Conservation (phyloP, 2,797 vertebrate genomes). For the Australoheros facetus region DNA sequence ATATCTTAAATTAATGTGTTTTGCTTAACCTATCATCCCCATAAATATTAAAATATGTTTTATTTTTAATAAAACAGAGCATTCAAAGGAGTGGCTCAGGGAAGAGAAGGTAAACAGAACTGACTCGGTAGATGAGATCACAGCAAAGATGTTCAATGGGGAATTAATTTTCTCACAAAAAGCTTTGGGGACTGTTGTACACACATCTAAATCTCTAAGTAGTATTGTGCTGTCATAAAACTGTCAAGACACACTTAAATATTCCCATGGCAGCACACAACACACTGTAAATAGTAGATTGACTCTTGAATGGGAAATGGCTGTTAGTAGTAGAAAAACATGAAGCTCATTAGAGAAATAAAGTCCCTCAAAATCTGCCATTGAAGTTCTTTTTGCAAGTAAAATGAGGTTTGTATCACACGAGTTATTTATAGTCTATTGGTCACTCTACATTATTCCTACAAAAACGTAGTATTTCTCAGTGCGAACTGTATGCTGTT, state of each 20-base stretch:
- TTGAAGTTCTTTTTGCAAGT: conserved; percentile 5
- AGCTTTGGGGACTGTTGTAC: background rate
- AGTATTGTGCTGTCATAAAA: conserved; percentile 5
- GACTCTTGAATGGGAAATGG: conserved; percentile 36
- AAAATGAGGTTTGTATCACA: conserved; percentile 21
- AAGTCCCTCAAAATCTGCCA: conserved; percentile 23
- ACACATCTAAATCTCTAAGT: conserved; percentile 11
- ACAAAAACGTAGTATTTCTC: background rate
- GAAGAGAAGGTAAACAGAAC: background rate
- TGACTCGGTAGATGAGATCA: conserved; percentile 27
- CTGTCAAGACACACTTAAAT: conserved; percentile 2
- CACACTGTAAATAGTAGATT: conserved; percentile 15
- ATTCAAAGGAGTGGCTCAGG: background rate
- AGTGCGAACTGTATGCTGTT: background rate
- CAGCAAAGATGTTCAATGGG: conserved; percentile 25
- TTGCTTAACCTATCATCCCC: background rate
- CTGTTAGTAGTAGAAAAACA: conserved; percentile 18
- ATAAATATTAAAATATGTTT: background rate
- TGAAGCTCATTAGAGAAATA: conserved; percentile 20
- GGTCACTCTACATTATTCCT: background rate
- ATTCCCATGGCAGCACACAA: conserved; percentile 13
- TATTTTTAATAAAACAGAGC: background rate
- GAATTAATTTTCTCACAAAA: conserved; percentile 11
- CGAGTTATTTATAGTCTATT: conserved; percentile 26
- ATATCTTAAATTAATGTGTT: background rate